phyloP scores from a whole-genome alignment of 2,888 invertebrate species.

The Meta bourneti region DNA sequence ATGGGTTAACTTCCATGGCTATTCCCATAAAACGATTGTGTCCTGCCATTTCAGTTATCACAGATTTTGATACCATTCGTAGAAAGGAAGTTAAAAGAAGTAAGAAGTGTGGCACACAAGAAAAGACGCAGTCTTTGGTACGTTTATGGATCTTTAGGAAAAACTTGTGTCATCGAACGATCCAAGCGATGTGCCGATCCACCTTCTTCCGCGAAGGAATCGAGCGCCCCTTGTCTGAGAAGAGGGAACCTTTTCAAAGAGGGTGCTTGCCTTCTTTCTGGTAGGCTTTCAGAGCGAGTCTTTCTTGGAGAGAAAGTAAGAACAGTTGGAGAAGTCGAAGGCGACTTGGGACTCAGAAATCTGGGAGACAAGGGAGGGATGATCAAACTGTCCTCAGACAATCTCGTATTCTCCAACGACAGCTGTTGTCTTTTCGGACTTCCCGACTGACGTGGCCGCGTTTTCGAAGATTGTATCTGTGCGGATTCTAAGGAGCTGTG shows the following conservation, averaged over 20 bases:
- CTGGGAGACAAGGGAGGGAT: constrained; percentile 41
- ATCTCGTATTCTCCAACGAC: constrained; percentile 46
- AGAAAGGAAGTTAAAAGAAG: constrained; percentile 1
- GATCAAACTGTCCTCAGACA: constrained; percentile 26
- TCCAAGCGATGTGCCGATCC: constrained; percentile 65
- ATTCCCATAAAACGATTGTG: not conserved
- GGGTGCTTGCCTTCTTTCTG: constrained; percentile 68
- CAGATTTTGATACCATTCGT: constrained; percentile 40
- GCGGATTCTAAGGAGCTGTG: constrained; percentile 70
- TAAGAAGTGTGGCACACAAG: not conserved
- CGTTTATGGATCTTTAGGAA: constrained; percentile 49
- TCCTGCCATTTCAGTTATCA: constrained; percentile 50
- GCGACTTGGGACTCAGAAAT: constrained; percentile 52
- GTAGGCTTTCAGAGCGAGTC: constrained; percentile 68
- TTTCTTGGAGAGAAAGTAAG: constrained; percentile 66
- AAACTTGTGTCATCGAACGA: constrained; percentile 67
- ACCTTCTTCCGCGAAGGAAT: constrained; percentile 74
- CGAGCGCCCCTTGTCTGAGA: constrained; percentile 76
- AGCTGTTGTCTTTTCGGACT: constrained; percentile 64
- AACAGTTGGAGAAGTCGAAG: constrained; percentile 18
- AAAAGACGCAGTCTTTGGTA: not conserved
- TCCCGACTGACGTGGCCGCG: constrained; percentile 14
- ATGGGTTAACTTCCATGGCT: not conserved
- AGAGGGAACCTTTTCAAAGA: constrained; percentile 75
- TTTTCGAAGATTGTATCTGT: constrained; percentile 53